Conservation (phyloP, 1,140 invertebrate species). For the Hirudo medicinalis region DNA sequence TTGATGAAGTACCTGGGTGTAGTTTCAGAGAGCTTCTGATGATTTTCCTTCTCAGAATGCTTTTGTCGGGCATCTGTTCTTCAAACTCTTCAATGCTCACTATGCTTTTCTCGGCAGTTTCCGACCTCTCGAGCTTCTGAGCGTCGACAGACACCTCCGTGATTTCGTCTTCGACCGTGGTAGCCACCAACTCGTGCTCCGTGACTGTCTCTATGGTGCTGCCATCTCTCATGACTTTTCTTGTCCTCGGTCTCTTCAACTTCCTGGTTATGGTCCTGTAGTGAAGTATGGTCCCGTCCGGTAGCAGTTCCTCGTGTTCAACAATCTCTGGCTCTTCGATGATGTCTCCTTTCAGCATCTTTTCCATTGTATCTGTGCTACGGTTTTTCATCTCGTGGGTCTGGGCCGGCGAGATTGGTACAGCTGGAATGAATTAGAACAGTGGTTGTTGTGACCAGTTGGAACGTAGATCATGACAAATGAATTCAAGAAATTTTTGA, state of each 20-base stretch:
- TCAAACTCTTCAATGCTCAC: conserved; percentile 27
- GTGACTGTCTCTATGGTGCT: neutral
- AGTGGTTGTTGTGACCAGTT: neutral
- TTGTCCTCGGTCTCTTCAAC: neutral
- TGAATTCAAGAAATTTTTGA: too few relatives aligned
- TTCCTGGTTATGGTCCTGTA: neutral
- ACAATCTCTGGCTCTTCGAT: neutral
- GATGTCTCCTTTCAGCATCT: neutral
- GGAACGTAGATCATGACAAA: neutral
- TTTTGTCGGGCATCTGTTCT: conserved; percentile 32
- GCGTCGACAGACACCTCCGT: neutral
- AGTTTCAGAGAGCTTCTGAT: conserved; percentile 4
- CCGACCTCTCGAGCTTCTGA: neutral
- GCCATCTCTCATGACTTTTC: neutral
- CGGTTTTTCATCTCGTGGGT: neutral
- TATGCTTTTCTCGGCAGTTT: neutral
- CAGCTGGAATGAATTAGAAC: neutral
- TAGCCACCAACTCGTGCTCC: conserved; percentile 9
- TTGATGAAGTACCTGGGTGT: neutral
- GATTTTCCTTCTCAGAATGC: conserved; percentile 21
- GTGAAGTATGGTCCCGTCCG: neutral
- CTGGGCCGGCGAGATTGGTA: neutral
- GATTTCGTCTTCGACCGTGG: conserved; percentile 16
- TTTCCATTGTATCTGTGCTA: neutral
- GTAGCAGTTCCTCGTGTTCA: neutral